Evolutionary conservation across 1,140 invertebrate species (phyloP).

Genomic region (Ylistrum balloti): DNA sequence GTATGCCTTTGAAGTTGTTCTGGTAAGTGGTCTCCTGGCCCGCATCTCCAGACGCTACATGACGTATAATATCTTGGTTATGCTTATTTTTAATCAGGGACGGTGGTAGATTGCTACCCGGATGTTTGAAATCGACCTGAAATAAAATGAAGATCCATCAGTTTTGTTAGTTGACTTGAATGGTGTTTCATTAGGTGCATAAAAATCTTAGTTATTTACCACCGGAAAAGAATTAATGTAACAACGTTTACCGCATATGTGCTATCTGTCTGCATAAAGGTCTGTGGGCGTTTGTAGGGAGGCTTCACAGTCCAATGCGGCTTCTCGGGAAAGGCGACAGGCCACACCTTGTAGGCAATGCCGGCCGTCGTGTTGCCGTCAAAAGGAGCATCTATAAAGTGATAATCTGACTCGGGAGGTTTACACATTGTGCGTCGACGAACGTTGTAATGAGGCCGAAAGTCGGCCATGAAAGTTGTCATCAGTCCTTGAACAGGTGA

Average conservation of each 20-base stretch:
- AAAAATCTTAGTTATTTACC: too few relatives aligned
- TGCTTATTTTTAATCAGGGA: background rate
- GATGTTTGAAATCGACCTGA: background rate
- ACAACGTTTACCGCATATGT: constrained; percentile 53
- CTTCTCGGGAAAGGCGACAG: constrained; percentile 43
- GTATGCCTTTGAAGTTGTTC: constrained; percentile 45
- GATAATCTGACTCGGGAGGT: constrained; percentile 48
- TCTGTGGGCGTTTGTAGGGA: constrained; percentile 44
- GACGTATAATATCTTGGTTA: background rate
- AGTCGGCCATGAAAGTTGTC: constrained; percentile 56
- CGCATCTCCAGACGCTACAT: background rate
- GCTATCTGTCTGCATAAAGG: constrained; percentile 51
- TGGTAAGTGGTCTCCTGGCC: constrained; percentile 46
- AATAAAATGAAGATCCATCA: background rate
- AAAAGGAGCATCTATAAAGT: constrained; percentile 36
- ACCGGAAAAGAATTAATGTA: too few relatives aligned
- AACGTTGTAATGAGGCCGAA: background rate
- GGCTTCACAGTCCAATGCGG: constrained; percentile 51
- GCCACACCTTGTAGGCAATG: constrained; percentile 52
- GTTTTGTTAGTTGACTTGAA: too few relatives aligned
- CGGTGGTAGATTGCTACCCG: background rate
- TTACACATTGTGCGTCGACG: constrained; percentile 40
- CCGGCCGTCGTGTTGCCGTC: constrained; percentile 54
- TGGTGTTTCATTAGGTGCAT: too few relatives aligned
- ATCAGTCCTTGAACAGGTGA: background rate